Conservation (phyloP, 2,797 vertebrate species). For the Arremon brunneinucha region DNA sequence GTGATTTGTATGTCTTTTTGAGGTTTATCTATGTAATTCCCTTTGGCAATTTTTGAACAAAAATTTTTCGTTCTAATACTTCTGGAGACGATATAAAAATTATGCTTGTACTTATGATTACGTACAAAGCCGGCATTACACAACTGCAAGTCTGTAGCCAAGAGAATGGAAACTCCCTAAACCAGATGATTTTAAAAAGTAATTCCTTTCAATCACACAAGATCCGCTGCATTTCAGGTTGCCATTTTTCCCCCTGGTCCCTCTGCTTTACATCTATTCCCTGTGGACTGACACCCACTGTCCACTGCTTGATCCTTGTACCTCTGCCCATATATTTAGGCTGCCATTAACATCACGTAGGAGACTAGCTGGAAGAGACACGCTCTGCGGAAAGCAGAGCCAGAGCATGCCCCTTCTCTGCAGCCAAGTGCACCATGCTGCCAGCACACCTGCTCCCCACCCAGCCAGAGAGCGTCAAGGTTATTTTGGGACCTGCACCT, state of each 20-base stretch:
- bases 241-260: not conserved
- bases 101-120: not conserved
- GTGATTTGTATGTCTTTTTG: not conserved
- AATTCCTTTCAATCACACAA: not conserved
- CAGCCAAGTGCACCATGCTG: not conserved
- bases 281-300: not conserved
- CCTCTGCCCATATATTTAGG: not conserved
- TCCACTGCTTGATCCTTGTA: not conserved
- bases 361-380: not conserved
- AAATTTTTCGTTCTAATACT: not conserved
- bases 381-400: not conserved
- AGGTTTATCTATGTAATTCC: not conserved
- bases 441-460: constrained; percentile 34
- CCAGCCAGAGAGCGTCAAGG: not conserved
- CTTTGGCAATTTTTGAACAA: not conserved
- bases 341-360: not conserved
- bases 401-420: not conserved
- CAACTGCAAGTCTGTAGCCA: not conserved
- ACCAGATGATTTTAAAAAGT: not conserved
- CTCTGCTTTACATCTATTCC: not conserved
- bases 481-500: constrained; percentile 7
- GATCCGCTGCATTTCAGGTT: not conserved
- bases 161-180: not conserved
- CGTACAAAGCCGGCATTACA: not conserved
- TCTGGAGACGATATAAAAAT: constrained; percentile 2